Percentiles rank a stretch among this genome's conserved stretches.
These are phyloP conservation scores for Tiliqua scincoides DNA, from an alignment of 2,113 vertebrate species.

Conservation along the genomic window DNA sequence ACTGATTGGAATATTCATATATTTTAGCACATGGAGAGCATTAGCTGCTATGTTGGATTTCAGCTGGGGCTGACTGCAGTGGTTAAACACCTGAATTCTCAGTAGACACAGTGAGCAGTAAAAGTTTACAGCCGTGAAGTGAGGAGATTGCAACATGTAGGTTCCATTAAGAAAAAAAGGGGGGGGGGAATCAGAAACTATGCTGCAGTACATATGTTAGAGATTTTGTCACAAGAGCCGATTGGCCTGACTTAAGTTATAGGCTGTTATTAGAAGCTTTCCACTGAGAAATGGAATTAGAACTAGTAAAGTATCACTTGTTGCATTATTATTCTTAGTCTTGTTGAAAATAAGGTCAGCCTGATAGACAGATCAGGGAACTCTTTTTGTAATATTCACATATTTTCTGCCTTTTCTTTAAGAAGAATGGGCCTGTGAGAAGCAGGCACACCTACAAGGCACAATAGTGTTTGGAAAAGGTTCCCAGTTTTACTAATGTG, in stretches of 20 bases:
- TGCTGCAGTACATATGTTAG: slow-evolving; percentile 65
- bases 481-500: slow-evolving; percentile 8
- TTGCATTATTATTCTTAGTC: slow-evolving; percentile 53
- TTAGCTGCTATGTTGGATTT: slow-evolving; percentile 65
- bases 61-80: slow-evolving; percentile 62
- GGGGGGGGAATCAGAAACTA: slow-evolving; percentile 38
- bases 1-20: slow-evolving; percentile 49
- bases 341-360: slow-evolving; percentile 52
- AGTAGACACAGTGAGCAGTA: slow-evolving; percentile 69
- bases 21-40: slow-evolving; percentile 69
- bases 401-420: slow-evolving; percentile 33
- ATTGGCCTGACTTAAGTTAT: slow-evolving; percentile 69
- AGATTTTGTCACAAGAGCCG: slow-evolving; percentile 66
- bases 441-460: neutral
- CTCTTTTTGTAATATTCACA: slow-evolving; percentile 35
- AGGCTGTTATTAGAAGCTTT: slow-evolving; percentile 72
- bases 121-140: slow-evolving; percentile 69
- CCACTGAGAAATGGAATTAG: slow-evolving; percentile 71
- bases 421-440: slow-evolving; percentile 9
- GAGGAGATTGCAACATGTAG: slow-evolving; percentile 68
- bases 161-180: slow-evolving; percentile 60
- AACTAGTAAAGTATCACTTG: slow-evolving; percentile 54
- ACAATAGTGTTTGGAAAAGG: neutral
- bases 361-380: slow-evolving; percentile 35
- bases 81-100: slow-evolving; percentile 76